Percentiles rank a stretch among this genome's conserved stretches.
Evolutionary conservation across 1,140 invertebrate genomes (phyloP).

Genomic region (Drosophila sp.): DNA sequence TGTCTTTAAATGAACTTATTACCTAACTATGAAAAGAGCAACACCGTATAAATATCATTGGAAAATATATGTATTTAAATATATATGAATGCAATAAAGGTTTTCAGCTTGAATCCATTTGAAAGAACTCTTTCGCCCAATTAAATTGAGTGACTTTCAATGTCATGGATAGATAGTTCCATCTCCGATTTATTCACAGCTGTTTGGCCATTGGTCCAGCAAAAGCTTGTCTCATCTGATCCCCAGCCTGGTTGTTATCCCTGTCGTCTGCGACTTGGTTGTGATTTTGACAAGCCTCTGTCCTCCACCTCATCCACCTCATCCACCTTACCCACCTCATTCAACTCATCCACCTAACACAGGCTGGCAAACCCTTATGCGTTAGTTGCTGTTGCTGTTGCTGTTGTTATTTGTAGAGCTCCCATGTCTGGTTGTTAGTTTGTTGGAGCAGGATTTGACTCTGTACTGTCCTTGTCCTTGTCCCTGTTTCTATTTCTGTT

Average conservation of each 20-base stretch:
- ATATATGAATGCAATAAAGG: neutral
- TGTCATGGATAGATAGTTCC: constrained; percentile 26
- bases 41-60: neutral
- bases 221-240: constrained; percentile 39
- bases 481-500: constrained; percentile 13
- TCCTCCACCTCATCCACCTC: constrained; percentile 3
- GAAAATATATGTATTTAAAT: neutral
- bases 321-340: constrained; percentile 4
- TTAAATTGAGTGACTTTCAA: constrained; percentile 62
- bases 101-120: neutral
- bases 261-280: constrained; percentile 72
- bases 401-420: constrained; percentile 56
- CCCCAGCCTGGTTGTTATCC: constrained; percentile 53
- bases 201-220: constrained; percentile 25
- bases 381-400: constrained; percentile 27
- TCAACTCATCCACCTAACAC: constrained; percentile 3
- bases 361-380: constrained; percentile 8
- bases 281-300: constrained; percentile 70
- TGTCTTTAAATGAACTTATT: too few species aligned
- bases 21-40: too few species aligned
- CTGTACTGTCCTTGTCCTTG: neutral
- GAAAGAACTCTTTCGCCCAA: constrained; percentile 35
- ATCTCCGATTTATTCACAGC: constrained; percentile 29
- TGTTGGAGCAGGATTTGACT: constrained; percentile 6
- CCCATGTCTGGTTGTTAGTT: constrained; percentile 33